Conservation (phyloP, 2,797 vertebrate genomes). For the Gastrophryne carolinensis region DNA sequence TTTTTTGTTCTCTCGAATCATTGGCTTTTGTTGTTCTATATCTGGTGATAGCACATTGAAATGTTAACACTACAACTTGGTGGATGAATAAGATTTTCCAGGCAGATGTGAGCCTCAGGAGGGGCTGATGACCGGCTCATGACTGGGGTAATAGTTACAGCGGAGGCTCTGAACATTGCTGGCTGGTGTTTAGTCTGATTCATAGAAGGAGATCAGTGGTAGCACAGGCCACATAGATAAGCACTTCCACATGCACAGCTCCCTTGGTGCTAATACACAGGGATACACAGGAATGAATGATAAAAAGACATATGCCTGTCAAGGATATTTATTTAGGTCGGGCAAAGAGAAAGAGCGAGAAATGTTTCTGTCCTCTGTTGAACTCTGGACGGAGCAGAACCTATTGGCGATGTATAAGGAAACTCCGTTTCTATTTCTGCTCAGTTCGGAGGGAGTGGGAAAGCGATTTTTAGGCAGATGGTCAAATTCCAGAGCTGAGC, state of each 20-base stretch:
- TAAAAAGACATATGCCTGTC: neutral
- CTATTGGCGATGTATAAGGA: slow-evolving; percentile 20
- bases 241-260: slow-evolving; percentile 22
- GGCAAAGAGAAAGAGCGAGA: too few relatives aligned
- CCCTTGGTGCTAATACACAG: neutral
- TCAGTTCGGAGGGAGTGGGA: slow-evolving; percentile 20
- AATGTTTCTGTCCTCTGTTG: slow-evolving; percentile 29
- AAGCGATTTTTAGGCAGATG: slow-evolving; percentile 26
- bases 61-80: neutral
- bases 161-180: neutral
- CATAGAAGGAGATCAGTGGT: slow-evolving; percentile 12
- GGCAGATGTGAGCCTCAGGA: neutral
- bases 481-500: slow-evolving; percentile 34
- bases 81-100: neutral
- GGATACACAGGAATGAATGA: neutral
- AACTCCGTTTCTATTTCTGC: slow-evolving; percentile 21
- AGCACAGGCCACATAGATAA: neutral
- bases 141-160: neutral
- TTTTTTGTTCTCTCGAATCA: too few relatives aligned
- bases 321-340: neutral
- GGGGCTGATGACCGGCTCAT: neutral
- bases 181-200: slow-evolving; percentile 17
- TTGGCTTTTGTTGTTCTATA: too few relatives aligned
- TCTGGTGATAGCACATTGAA: too few relatives aligned
- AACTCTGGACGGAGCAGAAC: neutral